Conservation (phyloP, 2,113 vertebrate species). For the Ondatra zibethicus region DNA sequence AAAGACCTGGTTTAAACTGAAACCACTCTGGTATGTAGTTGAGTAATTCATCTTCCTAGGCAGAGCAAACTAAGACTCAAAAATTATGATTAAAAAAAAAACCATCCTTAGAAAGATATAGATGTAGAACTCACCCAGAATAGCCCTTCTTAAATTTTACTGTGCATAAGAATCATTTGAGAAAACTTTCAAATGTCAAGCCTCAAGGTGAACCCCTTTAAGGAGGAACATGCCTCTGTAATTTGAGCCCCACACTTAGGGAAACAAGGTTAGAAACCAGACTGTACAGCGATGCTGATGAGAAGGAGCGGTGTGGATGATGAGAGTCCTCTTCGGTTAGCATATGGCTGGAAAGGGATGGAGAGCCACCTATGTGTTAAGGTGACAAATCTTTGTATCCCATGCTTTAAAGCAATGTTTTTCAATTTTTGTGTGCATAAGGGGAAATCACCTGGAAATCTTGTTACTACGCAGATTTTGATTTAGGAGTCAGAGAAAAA, state of each 20-base stretch:
- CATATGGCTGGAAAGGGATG: not conserved
- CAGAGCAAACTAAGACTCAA: not conserved
- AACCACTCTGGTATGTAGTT: not conserved
- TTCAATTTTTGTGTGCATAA: not conserved
- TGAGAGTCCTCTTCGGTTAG: not conserved
- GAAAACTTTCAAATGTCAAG: not conserved
- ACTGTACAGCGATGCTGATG: not conserved
- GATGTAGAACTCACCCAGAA: not conserved
- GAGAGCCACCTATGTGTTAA: slow-evolving; percentile 7
- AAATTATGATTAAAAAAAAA: slow-evolving; percentile 19
- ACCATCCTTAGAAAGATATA: not conserved
- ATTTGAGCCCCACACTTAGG: not conserved
- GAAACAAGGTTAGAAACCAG: slow-evolving; percentile 1
- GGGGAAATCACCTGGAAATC: not conserved
- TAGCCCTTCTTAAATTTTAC: not conserved
- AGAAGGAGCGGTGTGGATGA: not conserved
- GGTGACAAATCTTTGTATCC: not conserved
- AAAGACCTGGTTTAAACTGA: not conserved
- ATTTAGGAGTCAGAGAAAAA: slow-evolving; percentile 1
- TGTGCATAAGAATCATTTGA: not conserved
- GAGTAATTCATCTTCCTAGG: not conserved
- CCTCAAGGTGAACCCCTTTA: not conserved
- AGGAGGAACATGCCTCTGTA: not conserved
- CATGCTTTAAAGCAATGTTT: not conserved
- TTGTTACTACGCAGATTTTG: not conserved